These are phyloP conservation scores for Phyto melanocephala DNA, from an alignment of 2,888 invertebrate genomes.

Conservation along the genomic window DNA sequence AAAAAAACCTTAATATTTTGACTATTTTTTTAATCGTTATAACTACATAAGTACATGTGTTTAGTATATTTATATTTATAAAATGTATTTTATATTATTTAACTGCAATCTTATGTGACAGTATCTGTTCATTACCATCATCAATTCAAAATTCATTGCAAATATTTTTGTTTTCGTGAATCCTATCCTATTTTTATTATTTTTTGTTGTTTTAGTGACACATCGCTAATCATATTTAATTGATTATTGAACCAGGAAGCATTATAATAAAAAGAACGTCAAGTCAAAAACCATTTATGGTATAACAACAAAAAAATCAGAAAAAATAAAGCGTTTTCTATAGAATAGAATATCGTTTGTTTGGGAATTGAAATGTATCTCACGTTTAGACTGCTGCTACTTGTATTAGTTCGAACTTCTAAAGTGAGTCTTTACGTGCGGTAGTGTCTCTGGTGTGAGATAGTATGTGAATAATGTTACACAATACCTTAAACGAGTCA, in stretches of 20 bases:
- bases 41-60: too few species aligned
- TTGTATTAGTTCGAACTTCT: neutral
- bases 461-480: slow-evolving; percentile 35
- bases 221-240: slow-evolving; percentile 53
- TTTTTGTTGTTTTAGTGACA: slow-evolving; percentile 17
- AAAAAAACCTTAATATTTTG: too few species aligned
- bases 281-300: slow-evolving; percentile 38
- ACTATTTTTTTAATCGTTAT: too few species aligned
- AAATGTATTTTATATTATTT: too few species aligned
- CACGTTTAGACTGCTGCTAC: slow-evolving; percentile 32
- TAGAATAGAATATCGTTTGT: neutral
- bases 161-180: slow-evolving; percentile 7
- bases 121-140: too few species aligned
- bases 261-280: slow-evolving; percentile 37
- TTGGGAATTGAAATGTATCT: slow-evolving; percentile 44
- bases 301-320: slow-evolving; percentile 23
- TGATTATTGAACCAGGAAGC: slow-evolving; percentile 62
- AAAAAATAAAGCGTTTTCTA: neutral
- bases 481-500: slow-evolving; percentile 32
- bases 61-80: too few species aligned
- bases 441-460: neutral
- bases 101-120: too few species aligned
- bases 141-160: slow-evolving; percentile 26
- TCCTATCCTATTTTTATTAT: slow-evolving; percentile 13
- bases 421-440: neutral